Evolutionary conservation across 2,888 invertebrate genomes (phyloP).

Genomic region (Crematogaster levior): DNA sequence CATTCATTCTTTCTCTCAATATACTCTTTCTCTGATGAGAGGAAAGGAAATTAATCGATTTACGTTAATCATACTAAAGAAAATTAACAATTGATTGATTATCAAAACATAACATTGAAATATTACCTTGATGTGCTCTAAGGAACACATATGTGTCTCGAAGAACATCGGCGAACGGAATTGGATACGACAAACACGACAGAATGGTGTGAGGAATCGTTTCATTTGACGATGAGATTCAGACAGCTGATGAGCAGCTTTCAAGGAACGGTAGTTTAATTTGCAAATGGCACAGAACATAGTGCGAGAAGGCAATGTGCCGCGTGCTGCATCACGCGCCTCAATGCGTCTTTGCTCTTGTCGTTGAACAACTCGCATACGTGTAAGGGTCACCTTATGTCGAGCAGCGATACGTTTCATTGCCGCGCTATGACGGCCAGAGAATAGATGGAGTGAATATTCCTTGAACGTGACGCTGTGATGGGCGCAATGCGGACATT

Average conservation of each 20-base stretch:
- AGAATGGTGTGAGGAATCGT: slow-evolving; percentile 93
- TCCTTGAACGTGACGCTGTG: slow-evolving; percentile 92
- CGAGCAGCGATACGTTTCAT: slow-evolving; percentile 92
- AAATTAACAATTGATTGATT: slow-evolving; percentile 17
- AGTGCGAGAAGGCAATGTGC: slow-evolving; percentile 87
- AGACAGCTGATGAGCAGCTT: slow-evolving; percentile 92
- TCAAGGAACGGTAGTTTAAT: slow-evolving; percentile 91
- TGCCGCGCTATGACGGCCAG: slow-evolving; percentile 90
- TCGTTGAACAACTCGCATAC: slow-evolving; percentile 93
- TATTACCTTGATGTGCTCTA: slow-evolving; percentile 93
- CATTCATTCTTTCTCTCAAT: slow-evolving; percentile 82
- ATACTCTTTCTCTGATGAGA: slow-evolving; percentile 87
- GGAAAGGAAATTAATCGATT: background rate
- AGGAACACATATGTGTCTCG: slow-evolving; percentile 93
- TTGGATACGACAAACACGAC: slow-evolving; percentile 91
- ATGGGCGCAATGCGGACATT: slow-evolving; percentile 92
- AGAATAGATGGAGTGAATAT: slow-evolving; percentile 91
- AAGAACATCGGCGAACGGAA: slow-evolving; percentile 95
- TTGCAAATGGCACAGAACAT: slow-evolving; percentile 92
- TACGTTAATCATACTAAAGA: background rate
- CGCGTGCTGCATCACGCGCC: slow-evolving; percentile 88
- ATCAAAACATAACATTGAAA: background rate
- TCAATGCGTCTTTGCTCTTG: slow-evolving; percentile 93
- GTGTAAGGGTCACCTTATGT: slow-evolving; percentile 91
- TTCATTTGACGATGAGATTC: slow-evolving; percentile 94